Evolutionary conservation across 92 coral and sea anemone genomes (phyloP), one percentile per base, ranked within the genome.

Genomic region (Zoanthus gigantus): DNA sequence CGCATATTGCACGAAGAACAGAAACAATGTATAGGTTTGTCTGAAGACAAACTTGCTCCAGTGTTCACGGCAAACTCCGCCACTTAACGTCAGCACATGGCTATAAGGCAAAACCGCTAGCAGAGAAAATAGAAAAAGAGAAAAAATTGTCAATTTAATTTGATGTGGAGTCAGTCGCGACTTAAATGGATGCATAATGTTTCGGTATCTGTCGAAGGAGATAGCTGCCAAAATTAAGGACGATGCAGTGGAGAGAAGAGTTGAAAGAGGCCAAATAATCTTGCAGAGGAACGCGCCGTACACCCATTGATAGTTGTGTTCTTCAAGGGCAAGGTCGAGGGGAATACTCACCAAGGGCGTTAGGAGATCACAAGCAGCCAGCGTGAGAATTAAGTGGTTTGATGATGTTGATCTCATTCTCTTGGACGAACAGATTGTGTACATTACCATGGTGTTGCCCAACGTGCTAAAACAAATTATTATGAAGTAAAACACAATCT

Each of bases 121-220:
- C 6, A 95, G 72, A 5, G 98, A 92, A 87, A 92, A 82, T 74
- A 89, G 5, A 52, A 94, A 92, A 45, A 92, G 86, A 1, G 69
- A 71, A 11, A 82, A 90, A 83, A 97, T 94, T 4, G 92, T 88
- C 7, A 87, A 80, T 90, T 95, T 90, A 74, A 96, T 90, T 85
- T 95, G 87, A 74, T 83, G 82, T 90, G 84, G 85, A 45, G 94
- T 95, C 15, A 97, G 92, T 72, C 94, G 94, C 14, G 93, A 79
- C 86, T 90, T 94, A 48, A 97, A 97, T 2, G 99, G 99, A 34
- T 97, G 98, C 95, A 94, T 94, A 0, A 97, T 92, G 16, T 89
- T 94, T n/a, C 99, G 83, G 83, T 96, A 97, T 16, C 99, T 93
- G 76, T 97, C 99, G 54, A 97, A 72, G 31, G 99, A 92, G 44